A percentile compares a stretch with the other conserved stretches of the same genome.
Evolutionary conservation across 2,113 vertebrate species (phyloP).

Genomic region (Chaetops frenatus): DNA sequence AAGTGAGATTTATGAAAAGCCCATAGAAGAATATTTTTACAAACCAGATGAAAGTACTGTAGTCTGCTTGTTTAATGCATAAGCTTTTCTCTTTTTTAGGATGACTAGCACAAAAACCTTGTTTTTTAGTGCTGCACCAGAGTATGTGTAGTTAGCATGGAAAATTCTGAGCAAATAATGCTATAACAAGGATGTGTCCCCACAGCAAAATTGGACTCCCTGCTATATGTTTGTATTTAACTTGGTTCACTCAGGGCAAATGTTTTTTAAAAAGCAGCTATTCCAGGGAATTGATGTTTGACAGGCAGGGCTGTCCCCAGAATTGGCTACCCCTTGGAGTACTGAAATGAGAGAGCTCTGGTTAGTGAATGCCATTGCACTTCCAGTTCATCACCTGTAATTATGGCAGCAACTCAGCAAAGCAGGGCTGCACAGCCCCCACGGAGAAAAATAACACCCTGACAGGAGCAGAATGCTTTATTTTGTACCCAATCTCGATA

Average conservation of each 20-base stretch:
- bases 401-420: not conserved
- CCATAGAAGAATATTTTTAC: not conserved
- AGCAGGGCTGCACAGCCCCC: not conserved
- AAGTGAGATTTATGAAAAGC: constrained; percentile 10
- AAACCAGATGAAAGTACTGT: not conserved
- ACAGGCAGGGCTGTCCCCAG: not conserved
- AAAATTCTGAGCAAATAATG: constrained; percentile 39
- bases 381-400: constrained; percentile 36
- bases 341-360: constrained; percentile 23
- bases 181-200: not conserved
- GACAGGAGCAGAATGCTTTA: not conserved
- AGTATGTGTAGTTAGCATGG: not conserved
- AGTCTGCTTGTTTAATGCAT: not conserved
- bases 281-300: not conserved
- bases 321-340: constrained; percentile 19
- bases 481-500: not conserved
- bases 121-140: not conserved
- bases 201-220: constrained; percentile 25
- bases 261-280: not conserved
- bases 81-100: not conserved
- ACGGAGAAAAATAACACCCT: constrained; percentile 29
- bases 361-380: not conserved
- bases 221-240: constrained; percentile 35
- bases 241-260: not conserved
- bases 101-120: not conserved